Evolutionary conservation across 2,888 invertebrate genomes (phyloP).

Genomic region (Polydrusus cervinus): DNA sequence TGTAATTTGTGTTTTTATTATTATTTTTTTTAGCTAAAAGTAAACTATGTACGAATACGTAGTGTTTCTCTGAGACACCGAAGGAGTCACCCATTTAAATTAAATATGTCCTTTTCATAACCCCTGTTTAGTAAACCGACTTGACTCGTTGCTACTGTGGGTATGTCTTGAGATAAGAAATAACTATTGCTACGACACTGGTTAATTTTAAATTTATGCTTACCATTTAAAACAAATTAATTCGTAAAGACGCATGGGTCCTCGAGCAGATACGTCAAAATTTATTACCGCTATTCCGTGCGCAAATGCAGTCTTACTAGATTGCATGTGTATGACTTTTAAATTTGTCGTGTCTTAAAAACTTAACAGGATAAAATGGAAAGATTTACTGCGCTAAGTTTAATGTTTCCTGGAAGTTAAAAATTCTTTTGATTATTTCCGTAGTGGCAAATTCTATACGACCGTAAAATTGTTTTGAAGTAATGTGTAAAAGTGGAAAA

Average conservation of each 20-base stretch:
- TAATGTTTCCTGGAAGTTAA: constrained; percentile 16
- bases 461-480: background rate
- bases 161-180: too few species aligned
- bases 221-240: constrained; percentile 12
- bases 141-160: too few species aligned
- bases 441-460: background rate
- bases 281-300: constrained; percentile 10
- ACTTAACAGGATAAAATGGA: constrained; percentile 19
- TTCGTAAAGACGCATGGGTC: constrained; percentile 13
- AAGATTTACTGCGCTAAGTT: constrained; percentile 18
- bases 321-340: constrained; percentile 19
- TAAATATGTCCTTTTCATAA: too few species aligned
- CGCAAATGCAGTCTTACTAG: constrained; percentile 14
- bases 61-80: too few species aligned
- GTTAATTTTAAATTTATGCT: background rate
- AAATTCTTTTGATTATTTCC: constrained; percentile 17
- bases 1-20: too few species aligned
- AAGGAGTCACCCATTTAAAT: too few species aligned
- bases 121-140: too few species aligned
- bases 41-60: too few species aligned
- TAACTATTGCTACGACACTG: background rate
- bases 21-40: too few species aligned
- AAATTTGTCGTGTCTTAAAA: constrained; percentile 27
- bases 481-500: background rate
- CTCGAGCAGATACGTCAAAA: constrained; percentile 18